Conservation (phyloP, 2,888 invertebrate genomes). For the Cecidostiba fungosa region DNA sequence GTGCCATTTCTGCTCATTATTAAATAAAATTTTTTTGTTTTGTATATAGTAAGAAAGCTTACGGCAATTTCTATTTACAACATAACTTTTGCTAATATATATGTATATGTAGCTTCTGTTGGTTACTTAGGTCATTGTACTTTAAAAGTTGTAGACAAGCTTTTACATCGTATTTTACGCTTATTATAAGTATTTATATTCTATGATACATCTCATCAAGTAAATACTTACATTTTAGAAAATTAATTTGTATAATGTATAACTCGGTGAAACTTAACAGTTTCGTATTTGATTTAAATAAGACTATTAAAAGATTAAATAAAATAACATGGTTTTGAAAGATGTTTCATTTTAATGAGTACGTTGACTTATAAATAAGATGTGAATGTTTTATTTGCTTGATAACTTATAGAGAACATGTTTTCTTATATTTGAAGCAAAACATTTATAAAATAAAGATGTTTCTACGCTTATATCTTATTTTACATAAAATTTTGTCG, state of each 20-base stretch:
- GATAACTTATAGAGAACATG: constrained; percentile 42
- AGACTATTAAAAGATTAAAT: neutral
- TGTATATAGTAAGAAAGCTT: constrained; percentile 37
- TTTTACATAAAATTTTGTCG: constrained; percentile 49
- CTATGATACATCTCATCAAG: constrained; percentile 52
- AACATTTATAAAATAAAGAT: constrained; percentile 25
- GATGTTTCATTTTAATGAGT: too few species aligned
- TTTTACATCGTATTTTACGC: constrained; percentile 30
- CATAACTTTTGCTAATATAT: constrained; percentile 26
- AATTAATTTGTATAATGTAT: neutral
- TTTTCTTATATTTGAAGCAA: constrained; percentile 12
- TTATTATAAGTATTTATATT: constrained; percentile 25
- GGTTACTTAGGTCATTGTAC: constrained; percentile 43
- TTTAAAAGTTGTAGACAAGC: constrained; percentile 28
- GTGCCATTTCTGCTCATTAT: constrained; percentile 38
- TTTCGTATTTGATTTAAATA: neutral
- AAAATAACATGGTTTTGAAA: neutral
- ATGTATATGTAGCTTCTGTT: constrained; percentile 11
- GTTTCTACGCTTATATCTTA: constrained; percentile 22
- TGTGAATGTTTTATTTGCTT: constrained; percentile 10
- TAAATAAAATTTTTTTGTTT: constrained; percentile 32
- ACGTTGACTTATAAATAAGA: neutral
- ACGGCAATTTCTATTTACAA: constrained; percentile 50
- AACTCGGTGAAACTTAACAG: neutral
- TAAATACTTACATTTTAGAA: constrained; percentile 25